A percentile compares a stretch with the other conserved stretches of the same genome.
Evolutionary conservation across 2,113 vertebrate species (phyloP).

Genomic region (Bos taurus): DNA sequence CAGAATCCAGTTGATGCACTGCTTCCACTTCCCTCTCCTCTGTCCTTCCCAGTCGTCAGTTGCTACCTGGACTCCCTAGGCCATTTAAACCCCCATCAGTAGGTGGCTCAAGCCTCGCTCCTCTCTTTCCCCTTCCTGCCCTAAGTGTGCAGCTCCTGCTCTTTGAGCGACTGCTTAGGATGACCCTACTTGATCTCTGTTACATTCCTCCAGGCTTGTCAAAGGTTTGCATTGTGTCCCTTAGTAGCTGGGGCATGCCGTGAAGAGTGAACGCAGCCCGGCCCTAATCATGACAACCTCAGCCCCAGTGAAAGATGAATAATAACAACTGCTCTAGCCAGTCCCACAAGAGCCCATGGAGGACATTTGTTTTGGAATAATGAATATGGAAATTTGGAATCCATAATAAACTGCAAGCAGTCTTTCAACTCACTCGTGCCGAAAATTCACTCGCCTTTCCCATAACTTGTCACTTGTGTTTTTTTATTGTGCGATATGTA

Average conservation of each 20-base stretch:
- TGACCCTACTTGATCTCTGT: slow-evolving; percentile 64
- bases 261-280: slow-evolving; percentile 22
- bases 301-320: slow-evolving; percentile 73
- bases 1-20: neutral
- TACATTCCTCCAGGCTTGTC: slow-evolving; percentile 53
- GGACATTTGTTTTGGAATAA: slow-evolving; percentile 81
- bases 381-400: slow-evolving; percentile 82
- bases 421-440: slow-evolving; percentile 83
- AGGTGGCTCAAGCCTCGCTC: neutral
- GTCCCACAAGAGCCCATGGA: slow-evolving; percentile 78
- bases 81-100: neutral
- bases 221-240: slow-evolving; percentile 65
- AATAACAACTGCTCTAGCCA: slow-evolving; percentile 74
- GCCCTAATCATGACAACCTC: slow-evolving; percentile 70
- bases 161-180: neutral
- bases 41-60: neutral
- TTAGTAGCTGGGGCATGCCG: slow-evolving; percentile 2
- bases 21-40: neutral
- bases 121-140: neutral
- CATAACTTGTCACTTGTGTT: slow-evolving; percentile 85
- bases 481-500: slow-evolving; percentile 84
- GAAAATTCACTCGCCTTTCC: slow-evolving; percentile 84
- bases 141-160: neutral
- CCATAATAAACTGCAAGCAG: slow-evolving; percentile 80
- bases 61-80: neutral